A percentile compares a stretch with the other conserved stretches of the same genome.
phyloP scores from a whole-genome alignment of 2,888 invertebrate species.

The Odontocerum albicorne region DNA sequence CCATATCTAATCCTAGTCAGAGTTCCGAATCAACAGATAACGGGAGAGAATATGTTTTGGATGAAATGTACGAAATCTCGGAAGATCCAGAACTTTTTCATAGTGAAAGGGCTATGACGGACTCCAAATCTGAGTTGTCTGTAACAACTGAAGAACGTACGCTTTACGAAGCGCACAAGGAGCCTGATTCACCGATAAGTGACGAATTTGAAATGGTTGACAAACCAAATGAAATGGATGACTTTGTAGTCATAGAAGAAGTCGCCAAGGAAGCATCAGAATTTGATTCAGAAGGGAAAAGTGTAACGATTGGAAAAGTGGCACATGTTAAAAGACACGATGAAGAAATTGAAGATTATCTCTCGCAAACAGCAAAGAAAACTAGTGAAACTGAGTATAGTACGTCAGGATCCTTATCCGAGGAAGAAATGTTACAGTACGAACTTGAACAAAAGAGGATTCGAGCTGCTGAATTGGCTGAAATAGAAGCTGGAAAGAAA shows the following conservation, averaged over 20 bases:
- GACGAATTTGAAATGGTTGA: conserved; percentile 88
- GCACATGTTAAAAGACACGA: conserved; percentile 63
- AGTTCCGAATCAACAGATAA: conserved; percentile 67
- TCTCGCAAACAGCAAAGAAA: conserved; percentile 69
- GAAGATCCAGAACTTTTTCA: conserved; percentile 59
- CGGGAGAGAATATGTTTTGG: conserved; percentile 63
- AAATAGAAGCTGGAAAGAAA: conserved; percentile 74
- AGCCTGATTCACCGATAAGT: conserved; percentile 74
- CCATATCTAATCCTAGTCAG: conserved; percentile 64
- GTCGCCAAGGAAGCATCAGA: conserved; percentile 86
- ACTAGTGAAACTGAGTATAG: conserved; percentile 60
- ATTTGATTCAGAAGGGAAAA: conserved; percentile 80
- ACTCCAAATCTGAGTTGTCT: conserved; percentile 59
- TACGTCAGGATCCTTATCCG: conserved; percentile 59
- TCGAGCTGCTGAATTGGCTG: conserved; percentile 55
- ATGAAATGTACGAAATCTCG: conserved; percentile 60
- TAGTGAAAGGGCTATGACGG: conserved; percentile 42
- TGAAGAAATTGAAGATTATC: conserved; percentile 69
- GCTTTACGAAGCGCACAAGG: conserved; percentile 56
- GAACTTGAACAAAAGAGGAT: conserved; percentile 66
- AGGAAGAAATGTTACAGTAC: conserved; percentile 64
- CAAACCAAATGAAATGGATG: conserved; percentile 83
- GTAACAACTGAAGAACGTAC: conserved; percentile 64
- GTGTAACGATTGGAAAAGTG: conserved; percentile 65
- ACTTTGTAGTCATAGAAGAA: conserved; percentile 86